phyloP scores from a whole-genome alignment of 2,797 vertebrate species.

The Propithecus deckenii region DNA sequence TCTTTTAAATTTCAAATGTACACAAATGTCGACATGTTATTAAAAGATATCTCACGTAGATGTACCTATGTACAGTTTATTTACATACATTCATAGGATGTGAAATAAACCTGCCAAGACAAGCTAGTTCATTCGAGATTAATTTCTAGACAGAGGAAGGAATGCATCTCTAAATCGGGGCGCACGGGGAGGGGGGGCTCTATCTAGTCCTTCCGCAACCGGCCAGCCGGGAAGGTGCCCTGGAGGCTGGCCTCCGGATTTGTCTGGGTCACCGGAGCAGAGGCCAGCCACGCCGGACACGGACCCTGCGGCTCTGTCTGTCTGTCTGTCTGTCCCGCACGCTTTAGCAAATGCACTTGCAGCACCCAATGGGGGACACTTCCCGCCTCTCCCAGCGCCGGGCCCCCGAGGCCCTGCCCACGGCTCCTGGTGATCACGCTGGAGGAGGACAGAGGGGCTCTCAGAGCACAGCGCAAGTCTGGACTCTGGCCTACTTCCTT shows the following conservation, averaged over 20 bases:
- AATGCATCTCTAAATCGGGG: slow-evolving; percentile 87
- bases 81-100: slow-evolving; percentile 99
- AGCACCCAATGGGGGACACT: fast-evolving
- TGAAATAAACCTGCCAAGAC: slow-evolving; percentile 91
- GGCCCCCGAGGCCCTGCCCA: not conserved
- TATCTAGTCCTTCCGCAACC: slow-evolving; percentile 63
- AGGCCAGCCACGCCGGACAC: not conserved
- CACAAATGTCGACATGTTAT: slow-evolving; percentile 90
- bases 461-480: not conserved
- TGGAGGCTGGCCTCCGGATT: slow-evolving; percentile 68
- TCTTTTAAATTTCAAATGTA: slow-evolving; percentile 89
- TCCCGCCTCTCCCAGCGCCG: not conserved
- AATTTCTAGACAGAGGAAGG: slow-evolving; percentile 92
- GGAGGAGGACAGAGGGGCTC: not conserved
- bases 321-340: not conserved
- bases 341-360: not conserved
- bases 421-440: not conserved
- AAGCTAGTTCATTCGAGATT: slow-evolving; percentile 87
- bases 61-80: slow-evolving; percentile 91
- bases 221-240: not conserved
- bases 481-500: slow-evolving; percentile 55
- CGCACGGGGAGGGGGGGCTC: not conserved
- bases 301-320: slow-evolving; percentile 58
- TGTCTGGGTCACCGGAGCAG: slow-evolving; percentile 71
- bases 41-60: slow-evolving; percentile 90